Evolutionary conservation across 2,797 vertebrate genomes (phyloP), one percentile per base, ranked within the genome.

Genomic region (Mus caroli): DNA sequence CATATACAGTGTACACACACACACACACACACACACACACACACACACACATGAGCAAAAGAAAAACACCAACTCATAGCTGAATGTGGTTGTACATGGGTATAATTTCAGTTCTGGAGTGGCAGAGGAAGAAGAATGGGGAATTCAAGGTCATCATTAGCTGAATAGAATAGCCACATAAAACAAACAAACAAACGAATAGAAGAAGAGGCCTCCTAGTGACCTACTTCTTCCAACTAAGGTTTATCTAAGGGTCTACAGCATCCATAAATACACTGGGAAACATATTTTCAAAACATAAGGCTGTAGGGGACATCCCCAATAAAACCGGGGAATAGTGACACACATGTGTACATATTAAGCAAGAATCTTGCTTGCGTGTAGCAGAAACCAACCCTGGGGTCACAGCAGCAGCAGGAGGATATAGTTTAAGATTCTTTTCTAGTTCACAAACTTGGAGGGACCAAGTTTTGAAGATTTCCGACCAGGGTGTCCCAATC

Each of bases 331-430:
- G 73, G 3, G 54, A 93, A 26, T 37, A 83, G 43, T 46, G 40
- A n/a, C 14, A 64, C 28, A 43, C 20, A 46, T 1, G 22, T 62
- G 19, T 34, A 69, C 83, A n/a, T 31, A 77, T 46, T 67, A 40
- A 88, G 67, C 78, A 28, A 69, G 20, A n/a, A 69, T 52, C 77
- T 88, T 56, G 24, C 37, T 56, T 92, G 78, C n/a, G 93, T 78
- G 28, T 34, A 80, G 56, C 83, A 96, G 76, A 90, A 88, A 76
- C 62, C 43, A 43, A 80, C 50, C 50, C 54, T 76, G 62, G 67
- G 50, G 83, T 50, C 73, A 60, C 69, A 78, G 60, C 43, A 88
- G 71, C 52, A 84, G 54, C 67, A 94, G 77, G 22, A 64, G 17
- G 40, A 80, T 52, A 43, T 79, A 83, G 12, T 87, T 56, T 6